Percentiles rank a stretch among this genome's conserved stretches.
Evolutionary conservation across 92 coral and sea anemone genomes (phyloP).

Genomic region (Zoanthus sansibaricus): DNA sequence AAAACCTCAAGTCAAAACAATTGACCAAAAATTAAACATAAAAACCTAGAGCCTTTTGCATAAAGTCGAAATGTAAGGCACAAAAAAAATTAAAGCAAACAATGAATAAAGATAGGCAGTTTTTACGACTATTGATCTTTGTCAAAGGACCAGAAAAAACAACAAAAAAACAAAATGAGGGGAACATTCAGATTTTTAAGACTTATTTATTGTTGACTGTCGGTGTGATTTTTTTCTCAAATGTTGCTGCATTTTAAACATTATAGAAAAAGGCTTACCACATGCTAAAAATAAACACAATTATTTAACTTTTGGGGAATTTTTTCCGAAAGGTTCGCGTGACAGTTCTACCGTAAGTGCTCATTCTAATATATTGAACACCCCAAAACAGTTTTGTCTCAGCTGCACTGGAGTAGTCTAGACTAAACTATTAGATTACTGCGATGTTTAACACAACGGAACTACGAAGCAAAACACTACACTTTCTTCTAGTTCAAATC

Average conservation of each 20-base stretch:
- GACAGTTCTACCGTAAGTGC: too few species aligned
- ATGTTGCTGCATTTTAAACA: neutral
- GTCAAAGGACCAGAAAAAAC: neutral
- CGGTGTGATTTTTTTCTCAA: neutral
- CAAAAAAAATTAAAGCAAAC: neutral
- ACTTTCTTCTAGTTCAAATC: neutral
- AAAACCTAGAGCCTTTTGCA: neutral
- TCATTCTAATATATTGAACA: too few species aligned
- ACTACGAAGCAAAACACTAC: neutral
- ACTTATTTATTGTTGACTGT: neutral
- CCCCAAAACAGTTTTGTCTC: too few species aligned
- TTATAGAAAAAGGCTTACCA: neutral
- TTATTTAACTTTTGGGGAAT: neutral
- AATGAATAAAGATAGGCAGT: too few species aligned
- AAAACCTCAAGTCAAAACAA: neutral
- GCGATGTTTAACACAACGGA: neutral
- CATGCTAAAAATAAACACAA: neutral
- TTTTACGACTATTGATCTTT: neutral
- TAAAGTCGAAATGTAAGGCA: neutral
- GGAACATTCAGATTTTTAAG: neutral
- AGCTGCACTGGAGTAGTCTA: neutral
- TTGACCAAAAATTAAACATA: neutral
- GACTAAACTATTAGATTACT: neutral
- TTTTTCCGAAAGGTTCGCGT: too few species aligned
- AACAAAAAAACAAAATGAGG: neutral